Evolutionary conservation across 2,113 vertebrate genomes (phyloP).

Genomic region (Otus sunia): DNA sequence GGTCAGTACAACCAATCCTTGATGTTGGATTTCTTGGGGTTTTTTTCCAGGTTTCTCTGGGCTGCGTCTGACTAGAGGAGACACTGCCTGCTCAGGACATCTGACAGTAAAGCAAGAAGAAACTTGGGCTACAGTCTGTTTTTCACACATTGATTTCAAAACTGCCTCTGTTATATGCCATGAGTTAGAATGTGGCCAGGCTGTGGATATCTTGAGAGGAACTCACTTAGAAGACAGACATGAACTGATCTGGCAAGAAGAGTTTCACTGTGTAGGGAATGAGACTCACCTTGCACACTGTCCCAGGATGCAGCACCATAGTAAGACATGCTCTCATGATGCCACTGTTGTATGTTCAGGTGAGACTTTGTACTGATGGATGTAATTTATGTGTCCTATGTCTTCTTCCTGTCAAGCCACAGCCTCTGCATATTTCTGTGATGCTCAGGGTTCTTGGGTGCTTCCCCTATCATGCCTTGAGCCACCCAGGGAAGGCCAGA

Average conservation of each 20-base stretch:
- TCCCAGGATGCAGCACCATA: neutral
- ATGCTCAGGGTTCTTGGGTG: neutral
- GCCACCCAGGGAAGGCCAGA: neutral
- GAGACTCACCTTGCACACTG: slow-evolving; percentile 70
- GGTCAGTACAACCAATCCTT: neutral
- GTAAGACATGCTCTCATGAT: slow-evolving; percentile 43
- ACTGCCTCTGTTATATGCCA: slow-evolving; percentile 71
- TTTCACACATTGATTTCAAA: slow-evolving; percentile 66
- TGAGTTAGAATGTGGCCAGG: slow-evolving; percentile 70
- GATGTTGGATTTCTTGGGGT: neutral
- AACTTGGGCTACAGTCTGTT: slow-evolving; percentile 66
- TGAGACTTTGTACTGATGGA: slow-evolving; percentile 35
- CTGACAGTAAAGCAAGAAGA: slow-evolving; percentile 68
- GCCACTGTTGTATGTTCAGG: slow-evolving; percentile 72
- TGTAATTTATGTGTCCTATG: neutral
- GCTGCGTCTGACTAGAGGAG: slow-evolving; percentile 52
- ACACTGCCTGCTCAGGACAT: slow-evolving; percentile 70
- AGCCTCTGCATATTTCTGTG: neutral
- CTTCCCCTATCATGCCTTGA: neutral
- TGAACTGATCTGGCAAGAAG: slow-evolving; percentile 68
- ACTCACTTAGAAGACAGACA: slow-evolving; percentile 28
- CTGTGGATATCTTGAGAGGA: slow-evolving; percentile 25
- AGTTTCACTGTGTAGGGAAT: slow-evolving; percentile 64
- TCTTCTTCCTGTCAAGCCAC: neutral
- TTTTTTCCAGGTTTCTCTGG: slow-evolving; percentile 58